These are phyloP conservation scores for Galagoides demidoff DNA, from an alignment of 2,797 vertebrate genomes.

Conservation along the genomic window DNA sequence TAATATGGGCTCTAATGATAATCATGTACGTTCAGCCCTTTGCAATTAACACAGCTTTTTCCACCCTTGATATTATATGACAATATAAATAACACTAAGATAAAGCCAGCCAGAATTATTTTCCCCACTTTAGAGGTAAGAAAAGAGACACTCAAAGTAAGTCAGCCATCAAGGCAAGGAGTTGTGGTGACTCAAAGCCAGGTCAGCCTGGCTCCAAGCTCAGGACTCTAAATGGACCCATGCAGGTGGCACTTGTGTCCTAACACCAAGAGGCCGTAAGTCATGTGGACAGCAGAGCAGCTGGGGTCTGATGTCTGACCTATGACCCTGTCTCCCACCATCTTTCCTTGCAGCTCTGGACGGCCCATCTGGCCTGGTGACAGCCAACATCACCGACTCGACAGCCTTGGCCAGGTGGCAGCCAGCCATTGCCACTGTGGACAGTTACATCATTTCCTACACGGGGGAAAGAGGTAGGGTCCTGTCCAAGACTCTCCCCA, in stretches of 20 bases:
- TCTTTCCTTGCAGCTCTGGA: conserved; percentile 91
- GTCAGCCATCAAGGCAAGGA: neutral
- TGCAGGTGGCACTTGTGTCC: neutral
- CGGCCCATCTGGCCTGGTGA: conserved; percentile 92
- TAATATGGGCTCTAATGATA: neutral
- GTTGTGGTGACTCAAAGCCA: neutral
- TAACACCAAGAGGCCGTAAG: neutral
- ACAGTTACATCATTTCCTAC: conserved; percentile 96
- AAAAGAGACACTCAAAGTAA: neutral
- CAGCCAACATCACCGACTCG: conserved; percentile 94
- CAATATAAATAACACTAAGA: neutral
- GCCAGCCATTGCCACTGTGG: conserved; percentile 95
- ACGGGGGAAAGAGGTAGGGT: conserved; percentile 91
- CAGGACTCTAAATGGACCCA: neutral
- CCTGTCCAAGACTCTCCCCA: neutral
- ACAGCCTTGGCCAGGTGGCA: conserved; percentile 95
- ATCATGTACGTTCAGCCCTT: neutral
- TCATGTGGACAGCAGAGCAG: neutral
- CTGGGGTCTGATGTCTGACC: neutral
- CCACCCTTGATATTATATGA: neutral
- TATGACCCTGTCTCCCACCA: neutral
- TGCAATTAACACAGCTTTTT: neutral
- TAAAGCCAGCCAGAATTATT: neutral
- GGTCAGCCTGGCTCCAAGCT: neutral
- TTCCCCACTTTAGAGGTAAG: neutral